Conservation (phyloP, 2,888 invertebrate genomes). For the Zaprionus lineosus region DNA sequence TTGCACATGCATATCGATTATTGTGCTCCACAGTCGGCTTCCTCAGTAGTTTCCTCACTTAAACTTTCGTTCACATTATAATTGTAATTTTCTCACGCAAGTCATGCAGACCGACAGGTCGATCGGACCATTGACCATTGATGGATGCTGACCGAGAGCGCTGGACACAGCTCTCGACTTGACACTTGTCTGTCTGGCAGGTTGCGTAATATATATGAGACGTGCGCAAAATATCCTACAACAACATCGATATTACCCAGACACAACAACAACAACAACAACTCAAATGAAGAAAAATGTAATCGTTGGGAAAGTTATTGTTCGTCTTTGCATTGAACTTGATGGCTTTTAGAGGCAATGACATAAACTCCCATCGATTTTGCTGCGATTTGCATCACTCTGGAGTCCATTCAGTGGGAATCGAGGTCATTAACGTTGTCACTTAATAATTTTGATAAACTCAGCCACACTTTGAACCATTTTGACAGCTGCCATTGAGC, state of each 20-base stretch:
- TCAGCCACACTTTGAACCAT: slow-evolving; percentile 34
- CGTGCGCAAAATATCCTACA: slow-evolving; percentile 45
- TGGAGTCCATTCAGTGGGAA: not conserved
- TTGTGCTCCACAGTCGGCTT: too few relatives aligned
- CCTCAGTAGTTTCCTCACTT: slow-evolving; percentile 14
- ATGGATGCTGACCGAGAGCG: slow-evolving; percentile 19
- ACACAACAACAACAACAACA: not conserved
- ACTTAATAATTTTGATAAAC: slow-evolving; percentile 18
- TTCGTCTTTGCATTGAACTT: slow-evolving; percentile 44
- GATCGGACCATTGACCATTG: too few relatives aligned
- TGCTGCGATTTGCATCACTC: not conserved
- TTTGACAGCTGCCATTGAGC: slow-evolving; percentile 26
- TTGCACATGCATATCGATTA: slow-evolving; percentile 22
- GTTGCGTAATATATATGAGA: slow-evolving; percentile 37
- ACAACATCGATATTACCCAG: slow-evolving; percentile 25
- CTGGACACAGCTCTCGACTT: slow-evolving; percentile 42
- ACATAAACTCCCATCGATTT: not conserved
- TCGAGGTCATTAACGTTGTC: slow-evolving; percentile 12
- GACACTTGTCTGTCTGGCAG: slow-evolving; percentile 53
- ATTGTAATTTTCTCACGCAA: slow-evolving; percentile 53
- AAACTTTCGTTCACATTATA: slow-evolving; percentile 66
- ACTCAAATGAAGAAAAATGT: not conserved
- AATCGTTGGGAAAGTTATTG: slow-evolving; percentile 48
- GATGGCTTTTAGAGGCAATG: not conserved
- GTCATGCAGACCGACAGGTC: slow-evolving; percentile 15